Conservation (phyloP, 2,113 vertebrate genomes). For the Alexandromys fortis region DNA sequence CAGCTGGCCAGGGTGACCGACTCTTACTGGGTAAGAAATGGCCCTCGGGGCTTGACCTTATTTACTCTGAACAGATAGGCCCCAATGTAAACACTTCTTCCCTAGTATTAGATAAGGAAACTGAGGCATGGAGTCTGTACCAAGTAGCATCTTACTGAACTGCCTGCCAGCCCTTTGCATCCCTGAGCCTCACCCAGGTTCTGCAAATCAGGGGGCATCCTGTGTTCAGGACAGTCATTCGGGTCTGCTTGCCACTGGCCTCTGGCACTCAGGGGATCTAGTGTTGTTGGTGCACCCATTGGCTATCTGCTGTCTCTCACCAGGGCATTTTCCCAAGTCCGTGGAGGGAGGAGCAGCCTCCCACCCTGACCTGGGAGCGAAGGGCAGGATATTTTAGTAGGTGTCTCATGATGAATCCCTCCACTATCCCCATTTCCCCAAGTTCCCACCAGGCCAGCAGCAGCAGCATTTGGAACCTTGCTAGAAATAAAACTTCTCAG, state of each 20-base stretch:
- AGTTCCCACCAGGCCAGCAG: not conserved
- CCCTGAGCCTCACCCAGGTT: not conserved
- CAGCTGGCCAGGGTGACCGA: not conserved
- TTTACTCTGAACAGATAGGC: not conserved
- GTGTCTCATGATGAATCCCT: not conserved
- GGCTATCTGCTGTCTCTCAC: not conserved
- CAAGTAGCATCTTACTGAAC: not conserved
- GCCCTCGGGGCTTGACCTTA: not conserved
- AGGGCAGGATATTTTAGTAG: not conserved
- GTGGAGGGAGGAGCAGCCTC: not conserved
- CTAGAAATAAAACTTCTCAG: not conserved
- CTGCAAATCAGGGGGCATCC: too few species aligned
- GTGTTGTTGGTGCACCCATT: not conserved
- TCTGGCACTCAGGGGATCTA: not conserved
- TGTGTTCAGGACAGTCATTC: not conserved
- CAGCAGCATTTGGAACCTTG: not conserved
- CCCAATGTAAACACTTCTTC: not conserved
- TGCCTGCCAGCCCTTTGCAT: not conserved
- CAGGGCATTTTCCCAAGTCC: too few species aligned
- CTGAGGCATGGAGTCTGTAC: not conserved
- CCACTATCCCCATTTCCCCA: not conserved
- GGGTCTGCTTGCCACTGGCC: not conserved
- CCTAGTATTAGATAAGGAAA: not conserved
- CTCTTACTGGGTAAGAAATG: not conserved
- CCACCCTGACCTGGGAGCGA: not conserved